Conservation (phyloP, 2,888 invertebrate species). For the Morpho achilles region DNA sequence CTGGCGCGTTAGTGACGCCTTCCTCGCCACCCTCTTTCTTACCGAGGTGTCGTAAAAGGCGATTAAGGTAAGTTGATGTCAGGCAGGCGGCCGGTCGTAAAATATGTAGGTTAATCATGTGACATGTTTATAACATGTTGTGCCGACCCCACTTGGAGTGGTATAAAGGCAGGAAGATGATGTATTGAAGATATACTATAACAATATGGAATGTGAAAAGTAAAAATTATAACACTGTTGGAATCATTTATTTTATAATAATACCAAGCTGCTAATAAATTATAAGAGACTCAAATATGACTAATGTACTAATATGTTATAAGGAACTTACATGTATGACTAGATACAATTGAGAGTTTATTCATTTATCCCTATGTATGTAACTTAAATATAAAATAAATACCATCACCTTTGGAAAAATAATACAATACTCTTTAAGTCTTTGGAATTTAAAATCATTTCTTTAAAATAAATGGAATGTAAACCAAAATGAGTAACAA, state of each 20-base stretch:
- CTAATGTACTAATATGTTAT: neutral
- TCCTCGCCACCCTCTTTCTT: no score
- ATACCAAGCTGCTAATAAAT: neutral
- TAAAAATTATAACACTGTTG: constrained; percentile 1
- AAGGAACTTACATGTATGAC: constrained; percentile 23
- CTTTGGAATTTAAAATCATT: neutral
- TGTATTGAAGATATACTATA: neutral
- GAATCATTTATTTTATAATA: constrained; percentile 9
- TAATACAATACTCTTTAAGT: neutral
- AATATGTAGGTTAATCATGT: no score
- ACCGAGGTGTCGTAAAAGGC: no score
- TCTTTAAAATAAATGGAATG: neutral
- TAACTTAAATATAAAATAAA: neutral
- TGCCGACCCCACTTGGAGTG: no score
- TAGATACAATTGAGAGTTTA: constrained; percentile 13
- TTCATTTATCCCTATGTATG: neutral
- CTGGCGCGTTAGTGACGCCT: no score
- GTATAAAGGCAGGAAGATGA: neutral
- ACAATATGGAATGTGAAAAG: neutral
- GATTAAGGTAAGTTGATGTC: no score
- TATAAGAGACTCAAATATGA: neutral
- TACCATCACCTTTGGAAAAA: neutral
- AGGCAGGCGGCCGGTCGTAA: no score
- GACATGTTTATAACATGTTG: no score
- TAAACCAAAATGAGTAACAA: neutral